These are phyloP conservation scores for Mythimna albipuncta DNA, from an alignment of 2,888 invertebrate genomes.

Conservation along the genomic window DNA sequence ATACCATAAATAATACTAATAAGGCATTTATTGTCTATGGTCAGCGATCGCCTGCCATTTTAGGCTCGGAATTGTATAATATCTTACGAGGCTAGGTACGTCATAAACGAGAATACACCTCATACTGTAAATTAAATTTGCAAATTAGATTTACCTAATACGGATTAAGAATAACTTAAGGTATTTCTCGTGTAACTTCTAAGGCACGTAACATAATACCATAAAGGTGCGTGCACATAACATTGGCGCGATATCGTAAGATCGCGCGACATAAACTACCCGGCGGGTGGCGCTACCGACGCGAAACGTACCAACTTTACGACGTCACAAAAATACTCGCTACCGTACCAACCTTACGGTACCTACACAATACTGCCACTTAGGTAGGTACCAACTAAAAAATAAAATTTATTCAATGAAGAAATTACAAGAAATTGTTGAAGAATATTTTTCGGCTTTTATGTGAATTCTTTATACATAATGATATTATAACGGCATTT, in stretches of 20 bases:
- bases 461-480: constrained; percentile 60
- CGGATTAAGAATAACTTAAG: constrained; percentile 55
- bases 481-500: constrained; percentile 60
- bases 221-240: constrained; percentile 83
- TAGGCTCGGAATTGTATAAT: constrained; percentile 40
- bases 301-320: constrained; percentile 74
- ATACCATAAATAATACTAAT: constrained; percentile 56
- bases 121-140: constrained; percentile 47
- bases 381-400: constrained; percentile 31
- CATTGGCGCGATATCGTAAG: constrained; percentile 76
- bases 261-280: constrained; percentile 86
- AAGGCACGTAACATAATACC: constrained; percentile 76
- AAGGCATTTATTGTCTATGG: constrained; percentile 54
- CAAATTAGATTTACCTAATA: constrained; percentile 67
- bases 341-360: constrained; percentile 67
- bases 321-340: constrained; percentile 78
- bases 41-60: constrained; percentile 52
- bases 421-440: constrained; percentile 54
- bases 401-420: constrained; percentile 45
- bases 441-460: constrained; percentile 49
- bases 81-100: constrained; percentile 23
- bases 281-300: constrained; percentile 87
- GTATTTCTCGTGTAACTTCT: constrained; percentile 71
- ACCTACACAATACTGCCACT: constrained; percentile 42
- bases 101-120: constrained; percentile 54